Conservation (phyloP, 2,113 vertebrate species). For the Orientallactaga bullata region DNA sequence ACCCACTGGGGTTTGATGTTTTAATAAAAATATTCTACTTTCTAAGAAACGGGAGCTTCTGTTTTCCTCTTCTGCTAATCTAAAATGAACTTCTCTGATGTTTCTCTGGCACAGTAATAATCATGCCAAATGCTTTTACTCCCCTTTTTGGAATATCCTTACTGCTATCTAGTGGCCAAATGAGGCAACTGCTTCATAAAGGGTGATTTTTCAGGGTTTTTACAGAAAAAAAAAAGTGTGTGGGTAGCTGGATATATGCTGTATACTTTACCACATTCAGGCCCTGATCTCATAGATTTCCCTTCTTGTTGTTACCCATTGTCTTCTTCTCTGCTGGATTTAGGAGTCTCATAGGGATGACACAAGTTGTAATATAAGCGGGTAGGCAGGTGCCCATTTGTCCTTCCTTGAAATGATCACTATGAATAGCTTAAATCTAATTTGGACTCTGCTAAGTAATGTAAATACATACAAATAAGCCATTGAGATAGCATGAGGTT, state of each 20-base stretch:
- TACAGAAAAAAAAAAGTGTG: not conserved
- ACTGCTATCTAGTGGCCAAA: slow-evolving; percentile 85
- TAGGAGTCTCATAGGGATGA: not conserved
- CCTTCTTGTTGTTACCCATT: not conserved
- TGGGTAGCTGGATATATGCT: not conserved
- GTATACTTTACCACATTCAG: not conserved
- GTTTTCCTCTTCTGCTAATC: not conserved
- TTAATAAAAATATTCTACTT: not conserved
- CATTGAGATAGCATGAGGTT: slow-evolving; percentile 61
- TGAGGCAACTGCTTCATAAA: slow-evolving; percentile 62
- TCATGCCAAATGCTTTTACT: fast-evolving
- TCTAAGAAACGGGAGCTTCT: not conserved
- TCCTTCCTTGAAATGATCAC: slow-evolving; percentile 38
- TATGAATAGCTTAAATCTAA: slow-evolving; percentile 35
- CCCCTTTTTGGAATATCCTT: slow-evolving; percentile 73
- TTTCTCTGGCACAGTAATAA: not conserved
- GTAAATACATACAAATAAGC: slow-evolving; percentile 45
- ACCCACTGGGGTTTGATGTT: not conserved
- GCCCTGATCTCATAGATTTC: not conserved
- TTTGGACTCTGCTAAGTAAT: slow-evolving; percentile 53
- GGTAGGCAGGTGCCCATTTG: not conserved
- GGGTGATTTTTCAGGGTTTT: not conserved
- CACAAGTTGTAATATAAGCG: not conserved
- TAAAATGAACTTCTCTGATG: not conserved
- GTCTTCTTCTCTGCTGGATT: not conserved